Conservation (phyloP, 2,797 vertebrate species). For the Anniella stebbinsi region DNA sequence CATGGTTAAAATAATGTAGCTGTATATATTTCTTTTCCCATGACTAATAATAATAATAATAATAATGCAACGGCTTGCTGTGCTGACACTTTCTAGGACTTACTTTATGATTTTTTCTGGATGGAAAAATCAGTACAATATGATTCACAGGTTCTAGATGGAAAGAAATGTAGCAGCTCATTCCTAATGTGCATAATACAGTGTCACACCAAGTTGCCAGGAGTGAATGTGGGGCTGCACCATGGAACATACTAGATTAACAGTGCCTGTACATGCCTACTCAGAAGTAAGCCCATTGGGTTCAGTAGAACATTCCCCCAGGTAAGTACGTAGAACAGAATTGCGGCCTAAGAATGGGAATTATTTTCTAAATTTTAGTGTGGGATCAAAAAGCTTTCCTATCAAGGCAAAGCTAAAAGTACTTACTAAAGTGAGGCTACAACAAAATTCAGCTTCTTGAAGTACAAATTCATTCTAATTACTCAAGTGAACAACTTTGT, state of each 20-base stretch:
- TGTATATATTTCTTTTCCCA: constrained; percentile 45
- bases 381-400: background rate
- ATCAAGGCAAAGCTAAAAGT: background rate
- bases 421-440: background rate
- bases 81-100: background rate
- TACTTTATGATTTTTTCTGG: background rate
- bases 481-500: background rate
- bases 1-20: constrained; percentile 29
- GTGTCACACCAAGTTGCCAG: background rate
- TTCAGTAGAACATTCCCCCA: background rate
- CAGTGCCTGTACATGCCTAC: background rate
- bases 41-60: constrained; percentile 18
- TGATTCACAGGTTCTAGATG: background rate
- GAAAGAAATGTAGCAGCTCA: background rate
- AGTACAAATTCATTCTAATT: background rate
- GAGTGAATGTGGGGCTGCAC: background rate
- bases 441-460: background rate
- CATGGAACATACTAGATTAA: background rate
- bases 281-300: background rate
- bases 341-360: background rate
- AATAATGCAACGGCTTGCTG: background rate
- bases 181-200: background rate
- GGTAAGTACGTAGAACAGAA: background rate
- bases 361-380: background rate
- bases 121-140: background rate